These are phyloP conservation scores for Typhlichthys subterraneus DNA, from an alignment of 2,797 vertebrate species.

Conservation along the genomic window DNA sequence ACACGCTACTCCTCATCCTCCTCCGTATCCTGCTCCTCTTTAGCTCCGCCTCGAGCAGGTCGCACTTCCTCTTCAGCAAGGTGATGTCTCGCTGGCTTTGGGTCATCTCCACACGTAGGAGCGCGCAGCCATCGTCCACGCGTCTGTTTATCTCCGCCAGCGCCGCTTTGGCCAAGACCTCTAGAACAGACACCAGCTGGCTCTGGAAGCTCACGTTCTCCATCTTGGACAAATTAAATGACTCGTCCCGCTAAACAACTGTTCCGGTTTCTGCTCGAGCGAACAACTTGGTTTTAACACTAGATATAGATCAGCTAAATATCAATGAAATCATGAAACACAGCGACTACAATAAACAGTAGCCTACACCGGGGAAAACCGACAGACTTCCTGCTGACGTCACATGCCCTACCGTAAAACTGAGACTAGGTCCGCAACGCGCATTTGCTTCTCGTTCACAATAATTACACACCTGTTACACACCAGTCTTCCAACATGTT, in stretches of 20 bases:
- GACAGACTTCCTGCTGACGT: conserved; percentile 8
- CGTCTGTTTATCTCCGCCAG: conserved; percentile 72
- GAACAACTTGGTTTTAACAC: too few relatives aligned
- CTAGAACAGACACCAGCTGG: conserved; percentile 75
- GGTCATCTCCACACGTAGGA: conserved; percentile 69
- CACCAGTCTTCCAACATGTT: too few relatives aligned
- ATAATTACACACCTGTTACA: too few relatives aligned
- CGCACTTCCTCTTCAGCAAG: conserved; percentile 65
- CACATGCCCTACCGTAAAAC: conserved; percentile 5
- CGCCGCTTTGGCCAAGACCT: conserved; percentile 71
- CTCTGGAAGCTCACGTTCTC: conserved; percentile 65
- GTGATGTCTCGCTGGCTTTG: conserved; percentile 73
- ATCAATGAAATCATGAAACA: too few relatives aligned
- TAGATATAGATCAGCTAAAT: too few relatives aligned
- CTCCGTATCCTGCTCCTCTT: conserved; percentile 57
- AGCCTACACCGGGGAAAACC: too few relatives aligned
- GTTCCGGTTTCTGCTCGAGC: too few relatives aligned
- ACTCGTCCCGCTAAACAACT: too few relatives aligned
- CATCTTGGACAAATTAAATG: conserved; percentile 35
- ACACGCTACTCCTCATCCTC: conserved; percentile 50
- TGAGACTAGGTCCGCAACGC: neutral
- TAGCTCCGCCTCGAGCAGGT: conserved; percentile 71
- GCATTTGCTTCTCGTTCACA: too few relatives aligned
- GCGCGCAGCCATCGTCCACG: conserved; percentile 73
- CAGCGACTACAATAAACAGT: too few relatives aligned